phyloP scores from a whole-genome alignment of 2,888 invertebrate genomes.

The Mellilla xanthometata region DNA sequence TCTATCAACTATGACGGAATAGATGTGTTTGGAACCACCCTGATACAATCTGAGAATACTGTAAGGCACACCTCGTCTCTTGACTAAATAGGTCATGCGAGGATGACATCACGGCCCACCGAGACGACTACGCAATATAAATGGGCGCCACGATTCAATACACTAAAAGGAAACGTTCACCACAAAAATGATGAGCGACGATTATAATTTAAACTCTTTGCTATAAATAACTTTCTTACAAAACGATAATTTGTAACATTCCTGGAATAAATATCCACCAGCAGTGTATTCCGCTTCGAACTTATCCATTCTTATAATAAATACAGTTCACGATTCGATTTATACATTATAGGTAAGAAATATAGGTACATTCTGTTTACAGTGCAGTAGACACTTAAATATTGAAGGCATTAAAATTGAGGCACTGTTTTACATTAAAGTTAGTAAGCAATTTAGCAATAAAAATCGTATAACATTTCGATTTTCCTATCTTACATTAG shows the following conservation, averaged over 20 bases:
- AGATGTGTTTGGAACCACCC: slow-evolving; percentile 21
- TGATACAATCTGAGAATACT: slow-evolving; percentile 30
- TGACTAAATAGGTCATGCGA: slow-evolving; percentile 43
- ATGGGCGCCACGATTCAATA: slow-evolving; percentile 17
- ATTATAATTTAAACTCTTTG: slow-evolving; percentile 15
- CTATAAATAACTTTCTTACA: slow-evolving; percentile 16
- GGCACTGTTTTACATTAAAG: slow-evolving; percentile 28
- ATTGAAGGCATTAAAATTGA: slow-evolving; percentile 28
- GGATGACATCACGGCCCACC: slow-evolving; percentile 37
- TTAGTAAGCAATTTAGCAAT: slow-evolving; percentile 7
- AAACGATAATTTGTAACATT: slow-evolving; percentile 13
- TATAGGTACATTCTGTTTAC: slow-evolving; percentile 28
- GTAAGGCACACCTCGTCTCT: slow-evolving; percentile 38
- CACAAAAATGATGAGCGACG: slow-evolving; percentile 22
- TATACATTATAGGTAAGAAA: slow-evolving; percentile 27
- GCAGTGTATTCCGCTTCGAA: slow-evolving; percentile 23
- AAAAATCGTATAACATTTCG: slow-evolving; percentile 12
- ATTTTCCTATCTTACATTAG: slow-evolving; percentile 6
- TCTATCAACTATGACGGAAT: slow-evolving; percentile 21
- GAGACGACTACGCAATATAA: slow-evolving; percentile 22
- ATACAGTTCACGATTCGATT: slow-evolving; percentile 38
- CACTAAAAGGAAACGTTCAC: slow-evolving; percentile 23
- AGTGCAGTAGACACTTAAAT: slow-evolving; percentile 33
- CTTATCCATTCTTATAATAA: slow-evolving; percentile 32
- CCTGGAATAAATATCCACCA: slow-evolving; percentile 70